Base-by-base conservation (phyloP, 2,888 invertebrate species). In the Tenthredo scrophulariae region DNA sequence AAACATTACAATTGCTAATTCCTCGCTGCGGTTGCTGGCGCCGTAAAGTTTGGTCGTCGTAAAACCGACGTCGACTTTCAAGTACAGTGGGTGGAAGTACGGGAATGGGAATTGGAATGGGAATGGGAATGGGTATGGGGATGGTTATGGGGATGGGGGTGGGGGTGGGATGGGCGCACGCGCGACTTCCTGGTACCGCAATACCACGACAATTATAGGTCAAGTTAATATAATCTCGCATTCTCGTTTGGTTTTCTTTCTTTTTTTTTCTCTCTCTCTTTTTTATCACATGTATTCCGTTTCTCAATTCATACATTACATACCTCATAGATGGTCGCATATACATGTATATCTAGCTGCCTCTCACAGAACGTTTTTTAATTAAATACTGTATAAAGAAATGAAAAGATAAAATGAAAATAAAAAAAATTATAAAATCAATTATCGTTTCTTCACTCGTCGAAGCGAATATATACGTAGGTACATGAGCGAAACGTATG, bases 1-100 rank as follows among this genome's bases (percentile, higher is more conserved):
- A 77, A 83, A 62, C 92, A 92, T 92, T 92, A 92, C 92, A 92
- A 92, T 92, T 92, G 92, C 92, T 92, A 92, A 92, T 92, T 92
- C 90, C 86, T 84, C 90, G 90, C 89, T 91, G 91, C 90, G 89
- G 91, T 91, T 88, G 89, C 89, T 87, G 88, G 67, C 88, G 89
- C 91, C 90, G 90, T 91, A 90, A 91, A 92, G 91, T 91, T 92
- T 88, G 91, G 87, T 86, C 89, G 90, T 91, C 92, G 91, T 92
- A 92, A 92, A 92, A 91, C 90, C 89, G 88, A 91, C 89, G 91
- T 89, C 90, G 90, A 90, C 87, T 13, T 90, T 33, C n/a, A 33
- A 29, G 50, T 65, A 67, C 26, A 9, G 70, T 67, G 83, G 70
- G 83, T 62, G 80, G 80, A 77, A 54, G 40, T n/a, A 46, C 9